phyloP scores from a whole-genome alignment of 92 coral and sea anemone species.

The Palythoa grandis region DNA sequence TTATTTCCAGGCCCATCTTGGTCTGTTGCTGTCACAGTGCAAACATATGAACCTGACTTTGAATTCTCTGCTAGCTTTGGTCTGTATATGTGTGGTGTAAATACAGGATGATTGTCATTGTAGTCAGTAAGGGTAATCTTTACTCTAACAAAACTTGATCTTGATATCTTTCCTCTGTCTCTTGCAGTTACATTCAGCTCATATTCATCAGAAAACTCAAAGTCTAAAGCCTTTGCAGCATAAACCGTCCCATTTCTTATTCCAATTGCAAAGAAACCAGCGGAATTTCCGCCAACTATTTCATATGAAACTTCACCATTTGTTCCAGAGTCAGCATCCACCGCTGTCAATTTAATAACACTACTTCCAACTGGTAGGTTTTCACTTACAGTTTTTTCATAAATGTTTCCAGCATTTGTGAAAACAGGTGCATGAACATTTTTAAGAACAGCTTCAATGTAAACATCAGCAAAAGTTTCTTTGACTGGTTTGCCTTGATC shows the following conservation, averaged over 20 bases:
- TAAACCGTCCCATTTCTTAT: constrained; percentile 73
- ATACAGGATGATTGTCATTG: constrained; percentile 92
- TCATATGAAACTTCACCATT: constrained; percentile 82
- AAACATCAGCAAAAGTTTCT: constrained; percentile 64
- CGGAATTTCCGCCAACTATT: constrained; percentile 72
- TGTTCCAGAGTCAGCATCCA: constrained; percentile 78
- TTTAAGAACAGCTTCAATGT: constrained; percentile 71
- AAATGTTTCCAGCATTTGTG: constrained; percentile 38
- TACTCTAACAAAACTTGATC: constrained; percentile 68
- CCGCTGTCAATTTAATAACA: constrained; percentile 72
- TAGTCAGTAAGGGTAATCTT: constrained; percentile 69
- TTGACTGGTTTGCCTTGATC: constrained; percentile 80
- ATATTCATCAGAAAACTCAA: constrained; percentile 61
- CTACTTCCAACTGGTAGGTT: constrained; percentile 71
- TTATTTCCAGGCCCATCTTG: constrained; percentile 66
- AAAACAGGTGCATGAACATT: constrained; percentile 79
- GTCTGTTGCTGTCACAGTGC: constrained; percentile 82
- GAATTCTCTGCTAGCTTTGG: constrained; percentile 80
- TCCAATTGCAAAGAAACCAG: constrained; percentile 78
- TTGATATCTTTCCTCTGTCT: constrained; percentile 77
- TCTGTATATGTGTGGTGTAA: constrained; percentile 61
- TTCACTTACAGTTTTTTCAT: constrained; percentile 53
- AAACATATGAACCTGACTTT: constrained; percentile 62
- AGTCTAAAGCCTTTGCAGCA: constrained; percentile 77
- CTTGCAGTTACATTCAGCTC: constrained; percentile 70